Conservation (phyloP, 2,797 vertebrate species). For the Clarias laeviceps region DNA sequence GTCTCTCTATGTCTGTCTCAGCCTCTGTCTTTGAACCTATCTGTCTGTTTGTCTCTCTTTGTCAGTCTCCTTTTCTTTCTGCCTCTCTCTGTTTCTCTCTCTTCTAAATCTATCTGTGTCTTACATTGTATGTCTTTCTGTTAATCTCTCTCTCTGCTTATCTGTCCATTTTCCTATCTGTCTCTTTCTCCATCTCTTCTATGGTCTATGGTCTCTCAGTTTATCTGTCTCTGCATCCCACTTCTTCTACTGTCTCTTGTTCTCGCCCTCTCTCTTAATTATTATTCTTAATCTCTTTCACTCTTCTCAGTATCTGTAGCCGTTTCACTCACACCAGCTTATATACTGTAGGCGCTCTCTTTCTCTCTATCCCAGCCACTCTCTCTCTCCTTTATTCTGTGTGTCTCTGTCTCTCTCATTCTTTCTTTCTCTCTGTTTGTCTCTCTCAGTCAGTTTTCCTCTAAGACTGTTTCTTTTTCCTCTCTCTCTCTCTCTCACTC, state of each 20-base stretch:
- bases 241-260: too few relatives aligned
- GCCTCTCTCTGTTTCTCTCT: neutral
- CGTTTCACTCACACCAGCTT: constrained; percentile 1
- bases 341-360: neutral
- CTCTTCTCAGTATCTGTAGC: constrained; percentile 6
- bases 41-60: neutral
- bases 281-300: constrained; percentile 24
- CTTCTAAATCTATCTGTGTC: neutral
- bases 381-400: neutral
- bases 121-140: neutral
- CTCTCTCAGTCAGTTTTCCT: neutral
- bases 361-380: neutral
- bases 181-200: neutral
- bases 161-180: neutral
- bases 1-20: neutral
- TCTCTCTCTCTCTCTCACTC: neutral
- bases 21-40: neutral
- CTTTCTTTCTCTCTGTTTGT: neutral
- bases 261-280: neutral
- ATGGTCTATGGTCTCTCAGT: neutral
- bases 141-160: neutral
- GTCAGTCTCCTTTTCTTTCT: neutral
- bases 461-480: neutral
- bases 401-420: neutral
- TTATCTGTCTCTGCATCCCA: too few relatives aligned